Base-by-base conservation (phyloP, 2,888 invertebrate species). In the Rhagonycha lutea region DNA sequence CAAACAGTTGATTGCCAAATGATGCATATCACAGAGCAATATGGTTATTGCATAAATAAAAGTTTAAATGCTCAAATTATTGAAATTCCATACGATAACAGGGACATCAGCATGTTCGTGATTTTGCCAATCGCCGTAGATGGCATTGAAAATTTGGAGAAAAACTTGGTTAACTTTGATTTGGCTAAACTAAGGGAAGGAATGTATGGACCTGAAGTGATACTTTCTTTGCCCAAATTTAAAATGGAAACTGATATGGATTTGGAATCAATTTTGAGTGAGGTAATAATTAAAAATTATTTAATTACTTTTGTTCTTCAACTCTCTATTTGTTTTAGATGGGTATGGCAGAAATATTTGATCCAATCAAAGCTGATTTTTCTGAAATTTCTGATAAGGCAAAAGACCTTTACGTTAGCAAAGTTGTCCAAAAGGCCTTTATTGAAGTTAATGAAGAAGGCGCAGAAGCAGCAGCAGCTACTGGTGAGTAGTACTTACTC, bases 371-470 rank as follows among this genome's bases (percentile, higher is more conserved):
- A 23, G 94, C 94, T 0, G 91, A 96, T 77, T 91, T 96, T 80
- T 89, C 89, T 18, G 92, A 92, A 14, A 87, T 96, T 61, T 86
- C 93, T 67, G 88, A 90, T 65, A 65, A 24, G 7, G 10, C 14
- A 23, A 79, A 80, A 18, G 72, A 86, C 0, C 85, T 96, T 23
- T 87, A 83, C 72, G 93, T 96, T 4, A 91, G 91, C 62, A 92
- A 94, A 84, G 93, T 94, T 3, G 86, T 95, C 0, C 96, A 97
- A 84, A 96, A 96, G 85, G 94, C 96, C 0, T 95, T 94, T 83
- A 93, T 97, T 81, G 94, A 95, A 83, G 94, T 97, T 0, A 94
- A 95, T 85, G 97, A 97, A 85, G 94, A 96, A 83, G 97, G 97
- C 0, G 94, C 95, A 2, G 96, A 96, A 84, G 94, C 95, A 0